phyloP scores from a whole-genome alignment of 1,140 invertebrate species.

The Drosophila ironensis region DNA sequence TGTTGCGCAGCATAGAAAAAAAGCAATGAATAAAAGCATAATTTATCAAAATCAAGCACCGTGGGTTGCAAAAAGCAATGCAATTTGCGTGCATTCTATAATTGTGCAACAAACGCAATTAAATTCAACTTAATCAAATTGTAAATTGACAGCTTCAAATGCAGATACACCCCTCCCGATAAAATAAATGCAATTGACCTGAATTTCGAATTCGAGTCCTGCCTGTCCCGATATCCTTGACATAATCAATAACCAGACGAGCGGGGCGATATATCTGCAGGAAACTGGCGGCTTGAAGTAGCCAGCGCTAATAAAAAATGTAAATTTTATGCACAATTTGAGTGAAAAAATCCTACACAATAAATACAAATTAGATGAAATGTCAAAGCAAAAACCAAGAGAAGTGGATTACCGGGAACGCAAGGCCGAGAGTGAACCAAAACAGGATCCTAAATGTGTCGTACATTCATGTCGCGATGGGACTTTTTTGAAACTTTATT shows the following conservation, averaged over 20 bases:
- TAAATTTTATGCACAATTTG: constrained; percentile 71
- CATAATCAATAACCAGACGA: constrained; percentile 36
- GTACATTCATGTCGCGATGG: too few species aligned
- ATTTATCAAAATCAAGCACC: constrained; percentile 62
- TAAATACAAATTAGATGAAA: constrained; percentile 77
- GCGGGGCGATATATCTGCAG: constrained; percentile 15
- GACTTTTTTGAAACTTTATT: too few species aligned
- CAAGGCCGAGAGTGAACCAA: neutral
- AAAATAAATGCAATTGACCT: constrained; percentile 58
- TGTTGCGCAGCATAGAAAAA: too few species aligned
- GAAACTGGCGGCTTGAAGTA: constrained; percentile 18
- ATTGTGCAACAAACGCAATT: constrained; percentile 68
- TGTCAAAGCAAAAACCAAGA: constrained; percentile 32
- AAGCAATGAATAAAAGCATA: constrained; percentile 29
- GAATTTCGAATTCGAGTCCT: constrained; percentile 39
- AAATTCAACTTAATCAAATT: constrained; percentile 75
- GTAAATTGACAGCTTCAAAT: constrained; percentile 70
- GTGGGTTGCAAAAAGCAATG: constrained; percentile 18
- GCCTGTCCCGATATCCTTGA: constrained; percentile 17
- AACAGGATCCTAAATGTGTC: neutral
- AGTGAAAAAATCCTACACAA: constrained; percentile 51
- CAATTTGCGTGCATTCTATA: constrained; percentile 71
- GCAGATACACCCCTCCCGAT: constrained; percentile 23
- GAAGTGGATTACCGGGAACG: constrained; percentile 1
- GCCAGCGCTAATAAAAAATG: constrained; percentile 63